Conservation (phyloP, 1,140 invertebrate species). For the Caerostris darwini region DNA sequence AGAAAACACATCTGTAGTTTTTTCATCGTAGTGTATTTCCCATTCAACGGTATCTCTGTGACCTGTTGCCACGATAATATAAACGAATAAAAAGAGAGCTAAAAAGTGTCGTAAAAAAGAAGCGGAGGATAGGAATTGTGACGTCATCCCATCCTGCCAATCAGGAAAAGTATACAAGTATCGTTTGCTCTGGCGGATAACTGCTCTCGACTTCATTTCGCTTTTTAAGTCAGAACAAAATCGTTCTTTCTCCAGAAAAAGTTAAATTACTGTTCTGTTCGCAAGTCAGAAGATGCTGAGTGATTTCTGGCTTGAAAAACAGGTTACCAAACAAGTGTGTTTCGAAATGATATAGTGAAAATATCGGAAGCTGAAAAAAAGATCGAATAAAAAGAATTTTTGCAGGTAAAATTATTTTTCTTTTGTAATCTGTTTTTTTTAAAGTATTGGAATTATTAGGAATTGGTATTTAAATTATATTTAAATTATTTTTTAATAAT, state of each 20-base stretch:
- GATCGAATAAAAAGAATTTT: not conserved
- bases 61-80: constrained; percentile 11
- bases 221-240: constrained; percentile 24
- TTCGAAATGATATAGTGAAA: not conserved
- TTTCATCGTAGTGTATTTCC: not conserved
- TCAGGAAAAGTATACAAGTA: constrained; percentile 41
- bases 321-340: not conserved
- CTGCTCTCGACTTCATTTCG: constrained; percentile 1
- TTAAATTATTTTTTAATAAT: too few species aligned
- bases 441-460: too few species aligned
- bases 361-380: not conserved
- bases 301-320: not conserved
- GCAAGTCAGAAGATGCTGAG: not conserved
- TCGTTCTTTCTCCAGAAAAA: not conserved
- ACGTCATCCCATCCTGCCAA: constrained; percentile 69
- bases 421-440: too few species aligned
- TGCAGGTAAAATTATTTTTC: not conserved
- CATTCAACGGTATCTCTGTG: not conserved
- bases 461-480: too few species aligned
- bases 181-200: constrained; percentile 36
- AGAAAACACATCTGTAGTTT: not conserved
- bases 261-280: not conserved
- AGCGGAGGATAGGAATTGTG: constrained; percentile 43
- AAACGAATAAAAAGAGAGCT: constrained; percentile 1
- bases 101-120: constrained; percentile 20